A percentile compares a stretch with the other conserved stretches of the same genome.
phyloP scores from a whole-genome alignment of 2,888 invertebrate species.

The Erpobdella octoculata region DNA sequence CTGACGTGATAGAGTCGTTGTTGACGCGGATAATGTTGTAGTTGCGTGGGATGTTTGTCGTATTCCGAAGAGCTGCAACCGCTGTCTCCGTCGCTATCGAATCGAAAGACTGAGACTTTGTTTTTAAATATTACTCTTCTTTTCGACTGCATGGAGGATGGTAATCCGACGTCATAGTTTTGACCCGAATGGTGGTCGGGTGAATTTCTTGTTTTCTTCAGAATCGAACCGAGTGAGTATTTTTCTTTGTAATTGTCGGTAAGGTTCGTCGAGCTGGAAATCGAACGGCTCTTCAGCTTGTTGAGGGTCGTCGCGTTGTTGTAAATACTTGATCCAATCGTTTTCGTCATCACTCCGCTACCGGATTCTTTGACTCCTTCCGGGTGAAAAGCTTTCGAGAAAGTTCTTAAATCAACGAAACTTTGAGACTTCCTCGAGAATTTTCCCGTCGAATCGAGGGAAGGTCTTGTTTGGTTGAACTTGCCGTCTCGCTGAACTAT shows the following conservation, averaged over 20 bases:
- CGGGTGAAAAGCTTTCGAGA: not conserved
- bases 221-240: not conserved
- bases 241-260: not conserved
- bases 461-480: not conserved
- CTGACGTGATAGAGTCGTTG: not conserved
- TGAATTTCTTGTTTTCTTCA: not conserved
- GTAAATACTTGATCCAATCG: no score
- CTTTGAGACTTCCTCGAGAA: not conserved
- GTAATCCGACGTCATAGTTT: not conserved
- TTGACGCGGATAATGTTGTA: not conserved
- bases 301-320: no score
- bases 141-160: not conserved
- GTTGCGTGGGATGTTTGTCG: not conserved
- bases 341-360: no score
- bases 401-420: not conserved
- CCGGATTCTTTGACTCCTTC: not conserved
- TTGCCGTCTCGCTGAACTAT: not conserved
- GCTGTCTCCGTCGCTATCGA: slow-evolving; percentile 28
- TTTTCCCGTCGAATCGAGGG: not conserved
- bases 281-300: no score
- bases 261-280: not conserved
- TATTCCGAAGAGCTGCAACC: slow-evolving; percentile 23
- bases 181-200: not conserved
- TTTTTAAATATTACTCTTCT: slow-evolving; percentile 27
- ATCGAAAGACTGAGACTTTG: slow-evolving; percentile 26